These are phyloP conservation scores for Oenanthe oenanthe DNA, from an alignment of 2,113 vertebrate genomes.

Conservation along the genomic window DNA sequence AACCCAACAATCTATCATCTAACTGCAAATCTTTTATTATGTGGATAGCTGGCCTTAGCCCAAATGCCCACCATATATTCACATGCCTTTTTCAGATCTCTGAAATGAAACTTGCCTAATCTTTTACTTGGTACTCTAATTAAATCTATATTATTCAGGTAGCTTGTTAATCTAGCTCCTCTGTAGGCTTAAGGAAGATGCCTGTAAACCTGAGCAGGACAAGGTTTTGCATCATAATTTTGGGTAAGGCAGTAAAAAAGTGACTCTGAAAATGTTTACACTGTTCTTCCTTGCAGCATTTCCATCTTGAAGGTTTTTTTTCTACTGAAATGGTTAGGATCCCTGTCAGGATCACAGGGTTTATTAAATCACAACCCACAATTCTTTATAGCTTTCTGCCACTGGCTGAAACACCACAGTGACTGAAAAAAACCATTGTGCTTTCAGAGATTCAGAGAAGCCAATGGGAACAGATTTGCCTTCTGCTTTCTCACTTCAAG, in stretches of 20 bases:
- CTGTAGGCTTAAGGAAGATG: not conserved
- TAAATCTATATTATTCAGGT: not conserved
- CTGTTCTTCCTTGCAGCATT: not conserved
- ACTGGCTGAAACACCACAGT: not conserved
- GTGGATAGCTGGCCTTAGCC: not conserved
- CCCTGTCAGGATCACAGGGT: not conserved
- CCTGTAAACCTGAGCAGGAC: not conserved
- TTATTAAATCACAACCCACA: conserved; percentile 4
- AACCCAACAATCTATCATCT: not conserved
- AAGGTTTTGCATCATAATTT: not conserved
- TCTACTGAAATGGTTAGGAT: not conserved
- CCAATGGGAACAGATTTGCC: not conserved
- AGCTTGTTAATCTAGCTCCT: not conserved
- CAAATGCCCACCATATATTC: not conserved
- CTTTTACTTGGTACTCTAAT: not conserved
- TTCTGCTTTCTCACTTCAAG: not conserved
- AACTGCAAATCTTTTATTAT: not conserved
- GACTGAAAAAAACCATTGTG: not conserved
- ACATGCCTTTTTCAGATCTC: not conserved
- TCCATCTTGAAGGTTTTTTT: not conserved
- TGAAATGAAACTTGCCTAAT: not conserved
- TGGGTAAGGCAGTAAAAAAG: not conserved
- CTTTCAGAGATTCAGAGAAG: not conserved
- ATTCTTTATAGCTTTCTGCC: not conserved
- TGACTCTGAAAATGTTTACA: not conserved